Percentiles rank a stretch among this genome's conserved stretches.
These are phyloP conservation scores for Erpornis zantholeuca DNA, from an alignment of 2,113 vertebrate species.

Conservation along the genomic window DNA sequence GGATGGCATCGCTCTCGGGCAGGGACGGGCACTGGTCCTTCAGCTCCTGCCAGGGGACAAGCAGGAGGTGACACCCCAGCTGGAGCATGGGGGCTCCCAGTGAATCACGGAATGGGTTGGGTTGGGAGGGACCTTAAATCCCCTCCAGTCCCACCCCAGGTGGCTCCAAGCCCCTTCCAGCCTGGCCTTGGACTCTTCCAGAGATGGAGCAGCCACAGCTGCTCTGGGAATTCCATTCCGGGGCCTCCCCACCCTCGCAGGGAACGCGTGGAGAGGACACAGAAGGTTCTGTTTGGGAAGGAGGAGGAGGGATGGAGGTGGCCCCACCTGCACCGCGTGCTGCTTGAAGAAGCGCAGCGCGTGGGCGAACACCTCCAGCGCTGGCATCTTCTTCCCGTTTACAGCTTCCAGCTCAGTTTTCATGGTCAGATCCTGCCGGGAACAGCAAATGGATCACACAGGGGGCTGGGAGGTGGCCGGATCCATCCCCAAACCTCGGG, in stretches of 20 bases:
- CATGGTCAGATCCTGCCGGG: slow-evolving; percentile 79
- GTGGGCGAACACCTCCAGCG: slow-evolving; percentile 91
- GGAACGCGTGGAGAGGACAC: accelerated
- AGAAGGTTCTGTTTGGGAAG: background rate
- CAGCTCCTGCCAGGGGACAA: slow-evolving; percentile 78
- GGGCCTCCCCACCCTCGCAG: background rate
- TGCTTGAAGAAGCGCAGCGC: slow-evolving; percentile 90
- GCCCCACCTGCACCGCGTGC: slow-evolving; percentile 87
- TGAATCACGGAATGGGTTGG: accelerated
- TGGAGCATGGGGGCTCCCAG: accelerated
- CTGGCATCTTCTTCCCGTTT: slow-evolving; percentile 84
- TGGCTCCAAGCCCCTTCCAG: background rate
- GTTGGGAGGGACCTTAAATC: background rate
- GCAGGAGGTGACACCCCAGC: background rate
- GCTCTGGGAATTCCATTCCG: background rate
- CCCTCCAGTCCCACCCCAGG: background rate
- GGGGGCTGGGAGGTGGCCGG: accelerated
- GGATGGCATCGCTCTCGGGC: slow-evolving; percentile 76
- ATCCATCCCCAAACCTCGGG: accelerated
- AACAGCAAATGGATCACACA: accelerated
- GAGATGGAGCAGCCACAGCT: background rate
- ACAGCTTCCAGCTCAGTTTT: slow-evolving; percentile 89
- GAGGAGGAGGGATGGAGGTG: background rate
- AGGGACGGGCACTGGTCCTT: slow-evolving; percentile 83
- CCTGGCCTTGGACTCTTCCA: background rate